Evolutionary conservation across 2,797 vertebrate genomes (phyloP).

Genomic region (Sitta carolinensis): DNA sequence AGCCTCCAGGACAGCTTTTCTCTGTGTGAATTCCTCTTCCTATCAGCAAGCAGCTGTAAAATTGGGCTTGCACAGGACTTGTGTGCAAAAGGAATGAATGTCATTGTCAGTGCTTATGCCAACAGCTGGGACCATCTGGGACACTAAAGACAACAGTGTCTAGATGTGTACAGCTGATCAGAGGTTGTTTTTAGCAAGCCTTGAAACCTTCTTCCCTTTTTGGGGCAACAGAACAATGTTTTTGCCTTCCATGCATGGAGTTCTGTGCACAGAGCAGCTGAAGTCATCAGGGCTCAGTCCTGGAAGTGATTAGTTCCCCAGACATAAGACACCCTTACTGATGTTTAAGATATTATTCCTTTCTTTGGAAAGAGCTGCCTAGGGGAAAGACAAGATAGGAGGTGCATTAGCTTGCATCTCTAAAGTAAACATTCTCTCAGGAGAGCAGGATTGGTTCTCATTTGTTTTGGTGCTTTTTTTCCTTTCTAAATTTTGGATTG

Average conservation of each 20-base stretch:
- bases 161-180: background rate
- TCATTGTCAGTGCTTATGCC: constrained; percentile 21
- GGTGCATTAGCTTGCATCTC: background rate
- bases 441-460: background rate
- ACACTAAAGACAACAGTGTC: constrained; percentile 4
- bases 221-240: background rate
- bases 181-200: constrained; percentile 30
- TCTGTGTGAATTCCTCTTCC: constrained; percentile 14
- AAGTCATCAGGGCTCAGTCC: background rate
- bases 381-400: background rate
- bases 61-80: background rate
- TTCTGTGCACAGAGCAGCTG: background rate
- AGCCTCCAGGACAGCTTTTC: constrained; percentile 17
- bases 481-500: background rate
- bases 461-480: background rate
- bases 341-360: background rate
- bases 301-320: background rate
- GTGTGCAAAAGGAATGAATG: constrained; percentile 27
- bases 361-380: constrained; percentile 1
- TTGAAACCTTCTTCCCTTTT: constrained; percentile 29
- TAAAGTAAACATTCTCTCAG: background rate
- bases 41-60: constrained; percentile 28
- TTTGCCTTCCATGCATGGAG: background rate
- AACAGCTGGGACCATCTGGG: constrained; percentile 39
- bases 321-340: background rate